Evolutionary conservation across 2,113 vertebrate species (phyloP).

Genomic region (Callaeas wilsoni): DNA sequence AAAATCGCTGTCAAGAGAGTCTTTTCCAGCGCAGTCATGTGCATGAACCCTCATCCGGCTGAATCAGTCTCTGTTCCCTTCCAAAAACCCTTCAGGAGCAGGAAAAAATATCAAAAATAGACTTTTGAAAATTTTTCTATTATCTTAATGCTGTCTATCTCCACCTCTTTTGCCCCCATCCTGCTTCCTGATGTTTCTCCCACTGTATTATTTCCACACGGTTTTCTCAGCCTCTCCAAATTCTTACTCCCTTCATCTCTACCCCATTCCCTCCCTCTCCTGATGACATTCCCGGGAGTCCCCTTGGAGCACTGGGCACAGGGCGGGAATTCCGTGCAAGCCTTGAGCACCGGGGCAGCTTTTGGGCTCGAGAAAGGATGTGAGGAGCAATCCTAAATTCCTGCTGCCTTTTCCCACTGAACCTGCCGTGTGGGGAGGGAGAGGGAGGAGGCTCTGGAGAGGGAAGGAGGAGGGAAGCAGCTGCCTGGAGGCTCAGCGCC

Average conservation of each 20-base stretch:
- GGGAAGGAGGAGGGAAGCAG: neutral
- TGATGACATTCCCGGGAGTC: neutral
- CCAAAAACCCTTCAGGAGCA: neutral
- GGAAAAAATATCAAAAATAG: neutral
- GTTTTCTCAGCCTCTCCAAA: neutral
- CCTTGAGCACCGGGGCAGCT: neutral
- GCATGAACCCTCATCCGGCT: neutral
- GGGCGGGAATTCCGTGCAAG: neutral
- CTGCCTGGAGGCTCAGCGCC: neutral
- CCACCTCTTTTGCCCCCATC: neutral
- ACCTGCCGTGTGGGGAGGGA: fast-evolving
- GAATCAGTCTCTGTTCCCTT: neutral
- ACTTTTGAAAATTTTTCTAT: fast-evolving
- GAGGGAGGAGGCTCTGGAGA: neutral
- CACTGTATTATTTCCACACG: neutral
- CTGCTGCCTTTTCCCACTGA: neutral
- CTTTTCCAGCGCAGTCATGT: constrained; percentile 23
- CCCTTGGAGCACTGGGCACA: neutral
- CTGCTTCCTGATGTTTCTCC: neutral
- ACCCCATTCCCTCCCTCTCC: neutral
- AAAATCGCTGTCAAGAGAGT: neutral
- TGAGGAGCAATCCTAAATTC: neutral
- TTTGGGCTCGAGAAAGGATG: neutral
- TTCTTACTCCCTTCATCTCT: neutral
- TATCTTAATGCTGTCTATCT: neutral